Conservation (phyloP, 2,113 vertebrate species). For the Parus major region DNA sequence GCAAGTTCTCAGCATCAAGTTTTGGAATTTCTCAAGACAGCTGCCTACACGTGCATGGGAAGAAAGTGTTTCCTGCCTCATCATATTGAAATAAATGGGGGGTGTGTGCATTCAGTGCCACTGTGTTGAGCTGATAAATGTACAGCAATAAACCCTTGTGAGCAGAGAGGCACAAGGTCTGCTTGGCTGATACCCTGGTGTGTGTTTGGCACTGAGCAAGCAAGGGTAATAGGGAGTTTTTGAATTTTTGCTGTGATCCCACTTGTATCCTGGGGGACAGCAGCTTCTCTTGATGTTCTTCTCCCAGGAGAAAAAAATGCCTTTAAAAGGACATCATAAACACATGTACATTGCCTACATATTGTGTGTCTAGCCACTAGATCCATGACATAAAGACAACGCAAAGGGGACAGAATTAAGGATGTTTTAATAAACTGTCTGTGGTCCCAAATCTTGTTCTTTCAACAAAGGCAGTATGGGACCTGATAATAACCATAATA, state of each 20-base stretch:
- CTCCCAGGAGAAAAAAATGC: not conserved
- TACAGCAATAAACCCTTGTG: not conserved
- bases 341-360: not conserved
- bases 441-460: not conserved
- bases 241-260: not conserved
- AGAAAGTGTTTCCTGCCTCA: not conserved
- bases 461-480: not conserved
- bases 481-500: not conserved
- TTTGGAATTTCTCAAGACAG: not conserved
- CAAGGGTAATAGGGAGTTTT: not conserved
- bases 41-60: not conserved
- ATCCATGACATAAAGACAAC: not conserved
- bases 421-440: not conserved
- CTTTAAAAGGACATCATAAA: not conserved
- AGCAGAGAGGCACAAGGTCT: not conserved
- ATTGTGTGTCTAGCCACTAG: not conserved
- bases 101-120: not conserved
- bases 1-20: not conserved
- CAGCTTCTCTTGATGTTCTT: not conserved
- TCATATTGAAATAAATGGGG: not conserved
- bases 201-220: not conserved
- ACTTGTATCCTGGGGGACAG: not conserved
- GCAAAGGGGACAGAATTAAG: not conserved
- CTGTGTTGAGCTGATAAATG: not conserved
- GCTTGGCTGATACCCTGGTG: accelerated